Base-by-base conservation (phyloP, 2,113 vertebrate genomes). In the Morone saxatilis region DNA sequence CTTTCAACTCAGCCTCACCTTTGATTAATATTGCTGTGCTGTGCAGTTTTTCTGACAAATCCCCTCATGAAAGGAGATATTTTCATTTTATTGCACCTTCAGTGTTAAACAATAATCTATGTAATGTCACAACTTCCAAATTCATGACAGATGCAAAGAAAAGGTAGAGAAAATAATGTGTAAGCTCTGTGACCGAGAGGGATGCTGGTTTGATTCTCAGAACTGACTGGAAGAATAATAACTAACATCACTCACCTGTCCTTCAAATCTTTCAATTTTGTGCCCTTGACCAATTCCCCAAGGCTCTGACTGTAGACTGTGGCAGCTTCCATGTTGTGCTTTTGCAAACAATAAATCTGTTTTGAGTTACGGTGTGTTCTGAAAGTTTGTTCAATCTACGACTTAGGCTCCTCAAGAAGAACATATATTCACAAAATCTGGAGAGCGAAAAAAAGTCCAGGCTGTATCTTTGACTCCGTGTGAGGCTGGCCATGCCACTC, bases 381-480 rank as follows among this genome's bases (percentile, higher is more conserved):
- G 16, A 38, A 85, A 41, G 70, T 83, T 83, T 84, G 40, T 62
- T 76, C 56, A 74, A 66, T 82, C 54, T 68, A 56, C 25, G 38
- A 78, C 17, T 76, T 56, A 62, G 43, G 25, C 51, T 83, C 60
- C 5, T 60, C 11, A 43, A 43, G 56, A 69, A 62, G 40, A 63
- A 81, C 54, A 53, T 61, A 53, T 45, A 80, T 86, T 83, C 25
- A 53, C 71, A 57, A 76, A 76, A 84, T 80, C 36, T 86, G 74
- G 51, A 57, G 61, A 25, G 61, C 67, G 67, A 76, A 20, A 75
- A 54, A 22, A 65, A 78, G 54, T 76, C 50, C 81, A 76, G 76
- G 70, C 75, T 83, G 77, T 79, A 76, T 87, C 67, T 80, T 82
- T 84, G 85, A 90, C 81, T 88, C 47, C 47, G 61, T 80, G 51